Percentiles rank a stretch among this genome's conserved stretches.
phyloP scores from a whole-genome alignment of 2,113 vertebrate species.

The Apeltes quadracus region DNA sequence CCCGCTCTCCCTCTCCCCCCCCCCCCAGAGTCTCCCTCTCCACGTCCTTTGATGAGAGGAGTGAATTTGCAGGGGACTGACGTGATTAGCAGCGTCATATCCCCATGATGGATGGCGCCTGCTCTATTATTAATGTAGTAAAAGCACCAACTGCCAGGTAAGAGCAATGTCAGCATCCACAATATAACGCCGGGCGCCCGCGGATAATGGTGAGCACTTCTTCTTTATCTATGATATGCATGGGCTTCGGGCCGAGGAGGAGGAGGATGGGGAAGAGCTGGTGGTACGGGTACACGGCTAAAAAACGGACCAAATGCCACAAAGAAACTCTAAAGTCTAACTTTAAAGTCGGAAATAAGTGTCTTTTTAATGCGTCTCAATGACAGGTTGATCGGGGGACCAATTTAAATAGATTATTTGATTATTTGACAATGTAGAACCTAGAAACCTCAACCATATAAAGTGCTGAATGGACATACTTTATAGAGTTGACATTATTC shows the following conservation, averaged over 20 bases:
- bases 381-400: not conserved
- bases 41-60: conserved; percentile 59
- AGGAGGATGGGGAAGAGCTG: not conserved
- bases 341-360: not conserved
- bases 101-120: conserved; percentile 75
- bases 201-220: conserved; percentile 71
- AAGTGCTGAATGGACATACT: not conserved
- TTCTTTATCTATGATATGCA: conserved; percentile 74
- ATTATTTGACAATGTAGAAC: not conserved
- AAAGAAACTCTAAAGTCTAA: conserved; percentile 10
- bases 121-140: conserved; percentile 84
- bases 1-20: not conserved
- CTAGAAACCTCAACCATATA: not conserved
- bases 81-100: conserved; percentile 80
- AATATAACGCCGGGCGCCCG: conserved; percentile 73
- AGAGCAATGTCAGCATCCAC: conserved; percentile 80
- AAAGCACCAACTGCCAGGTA: conserved; percentile 81
- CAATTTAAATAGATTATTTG: not conserved
- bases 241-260: conserved; percentile 33
- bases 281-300: not conserved
- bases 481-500: conserved; percentile 5
- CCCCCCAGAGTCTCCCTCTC: conserved; percentile 12
- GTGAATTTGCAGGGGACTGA: conserved; percentile 77
- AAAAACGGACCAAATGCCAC: not conserved
- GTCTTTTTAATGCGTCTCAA: too few relatives aligned